A percentile compares a stretch with the other conserved stretches of the same genome.
These are phyloP conservation scores for Cryptus armator DNA, from an alignment of 2,888 invertebrate genomes.

Conservation along the genomic window DNA sequence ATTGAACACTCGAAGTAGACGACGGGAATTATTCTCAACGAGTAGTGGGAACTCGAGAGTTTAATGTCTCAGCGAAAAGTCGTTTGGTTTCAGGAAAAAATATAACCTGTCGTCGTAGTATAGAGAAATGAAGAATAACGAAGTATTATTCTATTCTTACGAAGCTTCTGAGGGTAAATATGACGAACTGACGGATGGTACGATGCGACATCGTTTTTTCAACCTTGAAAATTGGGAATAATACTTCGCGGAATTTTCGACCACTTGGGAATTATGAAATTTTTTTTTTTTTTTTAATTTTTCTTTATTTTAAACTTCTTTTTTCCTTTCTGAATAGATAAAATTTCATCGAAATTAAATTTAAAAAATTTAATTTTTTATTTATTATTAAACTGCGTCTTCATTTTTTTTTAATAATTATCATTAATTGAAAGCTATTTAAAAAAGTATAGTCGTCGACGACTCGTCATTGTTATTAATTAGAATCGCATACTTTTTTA, in stretches of 20 bases:
- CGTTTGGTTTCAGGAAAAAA: conserved; percentile 22
- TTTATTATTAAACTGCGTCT: too few species aligned
- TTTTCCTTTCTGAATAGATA: too few species aligned
- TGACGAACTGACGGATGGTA: neutral
- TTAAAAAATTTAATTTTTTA: too few species aligned
- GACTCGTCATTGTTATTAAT: too few species aligned
- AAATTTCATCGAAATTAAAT: too few species aligned
- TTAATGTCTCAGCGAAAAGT: conserved; percentile 41
- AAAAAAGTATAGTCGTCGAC: too few species aligned
- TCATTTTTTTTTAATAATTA: too few species aligned
- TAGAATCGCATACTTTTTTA: too few species aligned
- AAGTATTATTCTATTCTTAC: conserved; percentile 44
- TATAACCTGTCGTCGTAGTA: neutral
- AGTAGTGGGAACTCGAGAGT: conserved; percentile 22
- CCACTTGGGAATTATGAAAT: neutral
- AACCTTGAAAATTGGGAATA: neutral
- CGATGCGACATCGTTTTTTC: neutral
- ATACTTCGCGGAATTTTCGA: neutral
- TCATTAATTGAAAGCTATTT: too few species aligned
- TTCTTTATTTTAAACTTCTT: neutral
- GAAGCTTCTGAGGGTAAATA: conserved; percentile 22
- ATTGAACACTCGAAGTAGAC: conserved; percentile 1
- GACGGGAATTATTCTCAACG: neutral
- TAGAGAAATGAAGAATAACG: conserved; percentile 6
- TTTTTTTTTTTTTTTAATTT: neutral